Base-by-base conservation (phyloP, 53 echinoderm and acorn worm genomes). In the Arbacia lixula region DNA sequence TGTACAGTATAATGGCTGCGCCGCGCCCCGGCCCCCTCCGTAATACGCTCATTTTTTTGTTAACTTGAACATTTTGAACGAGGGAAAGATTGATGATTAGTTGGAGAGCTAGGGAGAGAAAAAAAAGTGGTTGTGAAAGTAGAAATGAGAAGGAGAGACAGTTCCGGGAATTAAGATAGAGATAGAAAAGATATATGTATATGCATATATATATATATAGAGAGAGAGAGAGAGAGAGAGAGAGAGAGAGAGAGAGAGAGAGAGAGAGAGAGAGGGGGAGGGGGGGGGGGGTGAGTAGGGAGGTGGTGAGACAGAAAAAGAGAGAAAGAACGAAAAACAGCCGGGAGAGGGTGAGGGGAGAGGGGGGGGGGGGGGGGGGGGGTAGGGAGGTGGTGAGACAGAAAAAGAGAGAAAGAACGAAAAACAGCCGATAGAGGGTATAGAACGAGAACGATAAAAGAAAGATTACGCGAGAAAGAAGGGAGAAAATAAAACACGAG, bases 71-170 rank as follows among this genome's bases (percentile, higher is more conserved):
- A n/a, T n/a, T n/a, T n/a, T n/a, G n/a, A n/a, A n/a, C n/a, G n/a
- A n/a, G n/a, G n/a, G n/a, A n/a, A n/a, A n/a, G n/a, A n/a, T n/a
- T n/a, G n/a, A n/a, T n/a, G n/a, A n/a, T n/a, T n/a, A n/a, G n/a
- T n/a, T n/a, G n/a, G n/a, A n/a, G n/a, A n/a, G n/a, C n/a, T n/a
- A n/a, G n/a, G n/a, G n/a, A n/a, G n/a, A n/a, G n/a, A n/a, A n/a
- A n/a, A n/a, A n/a, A n/a, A n/a, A n/a, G n/a, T n/a, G 43, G 69
- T 69, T 17, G 69, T 43, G 27, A 69, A 69, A 41, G 69, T 69
- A 22, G 41, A 69, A 40, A n/a, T n/a, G n/a, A n/a, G n/a, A n/a
- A 46, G n/a, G 62, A 62, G 5, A 81, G 82, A 42, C 63, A 81
- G 82, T 64, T 63, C 20, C 31, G 28, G 74, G 24, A 9, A 22